phyloP scores from a whole-genome alignment of 2,113 vertebrate genomes.

The Lynx canadensis region DNA sequence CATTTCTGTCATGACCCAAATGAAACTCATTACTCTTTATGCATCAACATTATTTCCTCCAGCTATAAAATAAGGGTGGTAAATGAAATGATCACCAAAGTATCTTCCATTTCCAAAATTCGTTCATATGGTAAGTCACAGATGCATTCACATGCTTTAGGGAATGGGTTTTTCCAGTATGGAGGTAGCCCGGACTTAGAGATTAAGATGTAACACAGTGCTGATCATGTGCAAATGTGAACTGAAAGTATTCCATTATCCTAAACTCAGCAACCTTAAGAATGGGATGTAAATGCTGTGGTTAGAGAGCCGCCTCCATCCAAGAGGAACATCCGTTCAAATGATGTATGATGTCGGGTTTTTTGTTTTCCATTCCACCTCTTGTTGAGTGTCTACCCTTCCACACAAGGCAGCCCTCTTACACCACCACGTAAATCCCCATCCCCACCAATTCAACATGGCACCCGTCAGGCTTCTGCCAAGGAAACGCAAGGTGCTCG shows the following conservation, averaged over 20 bases:
- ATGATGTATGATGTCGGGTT: accelerated
- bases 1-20: background rate
- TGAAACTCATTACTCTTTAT: background rate
- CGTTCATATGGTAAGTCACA: accelerated
- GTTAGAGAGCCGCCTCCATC: background rate
- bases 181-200: background rate
- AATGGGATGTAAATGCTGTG: background rate
- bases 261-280: background rate
- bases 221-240: background rate
- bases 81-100: background rate
- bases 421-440: accelerated
- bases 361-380: background rate
- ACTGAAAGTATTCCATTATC: background rate
- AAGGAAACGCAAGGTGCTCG: background rate
- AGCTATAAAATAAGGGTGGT: background rate
- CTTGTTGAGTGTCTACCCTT: background rate
- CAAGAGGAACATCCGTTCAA: background rate
- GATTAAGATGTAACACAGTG: background rate
- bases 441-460: background rate
- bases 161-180: accelerated
- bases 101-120: background rate
- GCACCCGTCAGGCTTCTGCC: background rate
- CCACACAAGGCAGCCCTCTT: accelerated
- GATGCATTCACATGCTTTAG: too few species aligned
- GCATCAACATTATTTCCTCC: background rate